Conservation (phyloP, 2,888 invertebrate species). For the Microchrysa polita region DNA sequence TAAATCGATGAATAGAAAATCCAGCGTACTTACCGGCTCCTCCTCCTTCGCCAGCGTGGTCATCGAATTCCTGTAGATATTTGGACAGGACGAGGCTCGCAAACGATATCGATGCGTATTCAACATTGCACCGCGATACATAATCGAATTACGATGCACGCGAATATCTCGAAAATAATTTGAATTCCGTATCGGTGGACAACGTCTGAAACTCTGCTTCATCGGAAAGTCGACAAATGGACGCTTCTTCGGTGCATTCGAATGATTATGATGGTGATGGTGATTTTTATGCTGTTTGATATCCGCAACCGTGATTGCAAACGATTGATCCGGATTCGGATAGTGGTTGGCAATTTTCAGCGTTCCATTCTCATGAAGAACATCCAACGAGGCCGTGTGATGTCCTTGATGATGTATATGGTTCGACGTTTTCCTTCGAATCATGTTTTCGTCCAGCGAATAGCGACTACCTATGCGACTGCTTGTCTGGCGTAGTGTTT, state of each 20-base stretch:
- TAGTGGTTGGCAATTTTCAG: slow-evolving; percentile 43
- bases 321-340: not conserved
- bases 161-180: slow-evolving; percentile 77
- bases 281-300: slow-evolving; percentile 26
- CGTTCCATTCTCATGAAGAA: slow-evolving; percentile 54
- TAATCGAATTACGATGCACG: slow-evolving; percentile 81
- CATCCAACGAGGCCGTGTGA: too few species aligned
- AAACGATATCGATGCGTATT: slow-evolving; percentile 83
- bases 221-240: slow-evolving; percentile 21
- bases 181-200: slow-evolving; percentile 65
- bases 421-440: slow-evolving; percentile 55
- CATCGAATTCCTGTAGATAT: slow-evolving; percentile 91
- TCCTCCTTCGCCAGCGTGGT: slow-evolving; percentile 81
- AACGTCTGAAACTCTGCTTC: slow-evolving; percentile 59
- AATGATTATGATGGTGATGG: too few species aligned
- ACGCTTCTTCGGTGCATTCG: slow-evolving; percentile 17
- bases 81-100: slow-evolving; percentile 89
- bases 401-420: too few species aligned
- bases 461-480: slow-evolving; percentile 58
- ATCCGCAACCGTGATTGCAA: slow-evolving; percentile 48
- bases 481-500: not conserved
- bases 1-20: too few species aligned
- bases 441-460: slow-evolving; percentile 62
- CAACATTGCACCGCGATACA: slow-evolving; percentile 86
- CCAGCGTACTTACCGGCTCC: slow-evolving; percentile 76